These are phyloP conservation scores for Acanthosepion lycidas DNA, from an alignment of 2,888 invertebrate species.

Conservation along the genomic window DNA sequence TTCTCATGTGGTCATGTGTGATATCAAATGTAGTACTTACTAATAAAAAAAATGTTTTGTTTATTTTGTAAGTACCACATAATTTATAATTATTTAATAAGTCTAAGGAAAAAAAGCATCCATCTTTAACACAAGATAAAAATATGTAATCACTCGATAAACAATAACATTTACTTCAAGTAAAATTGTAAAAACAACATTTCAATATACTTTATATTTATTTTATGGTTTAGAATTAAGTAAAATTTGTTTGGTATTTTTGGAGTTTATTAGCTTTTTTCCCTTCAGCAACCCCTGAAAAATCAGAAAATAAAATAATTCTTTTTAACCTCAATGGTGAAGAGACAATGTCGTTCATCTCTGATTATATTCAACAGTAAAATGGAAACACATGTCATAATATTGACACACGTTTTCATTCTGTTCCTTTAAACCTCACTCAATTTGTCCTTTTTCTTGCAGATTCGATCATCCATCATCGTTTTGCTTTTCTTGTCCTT, in stretches of 20 bases:
- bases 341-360: background rate
- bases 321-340: background rate
- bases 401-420: background rate
- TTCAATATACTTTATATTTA: background rate
- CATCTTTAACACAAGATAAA: too few relatives aligned
- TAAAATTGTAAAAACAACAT: background rate
- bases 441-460: background rate
- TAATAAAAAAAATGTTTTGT: too few relatives aligned
- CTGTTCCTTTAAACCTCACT: background rate
- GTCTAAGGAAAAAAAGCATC: too few relatives aligned
- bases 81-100: too few relatives aligned
- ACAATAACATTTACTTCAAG: too few relatives aligned
- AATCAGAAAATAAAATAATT: background rate
- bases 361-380: background rate
- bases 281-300: background rate
- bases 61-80: too few relatives aligned
- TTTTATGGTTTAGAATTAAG: background rate
- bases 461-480: background rate
- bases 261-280: background rate
- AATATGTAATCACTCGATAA: too few relatives aligned
- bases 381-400: conserved; percentile 14
- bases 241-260: background rate
- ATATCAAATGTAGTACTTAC: too few relatives aligned
- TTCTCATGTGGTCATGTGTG: too few relatives aligned
- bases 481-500: background rate